phyloP scores from a whole-genome alignment of 2,797 vertebrate genomes.

The Smutsia temminckii region DNA sequence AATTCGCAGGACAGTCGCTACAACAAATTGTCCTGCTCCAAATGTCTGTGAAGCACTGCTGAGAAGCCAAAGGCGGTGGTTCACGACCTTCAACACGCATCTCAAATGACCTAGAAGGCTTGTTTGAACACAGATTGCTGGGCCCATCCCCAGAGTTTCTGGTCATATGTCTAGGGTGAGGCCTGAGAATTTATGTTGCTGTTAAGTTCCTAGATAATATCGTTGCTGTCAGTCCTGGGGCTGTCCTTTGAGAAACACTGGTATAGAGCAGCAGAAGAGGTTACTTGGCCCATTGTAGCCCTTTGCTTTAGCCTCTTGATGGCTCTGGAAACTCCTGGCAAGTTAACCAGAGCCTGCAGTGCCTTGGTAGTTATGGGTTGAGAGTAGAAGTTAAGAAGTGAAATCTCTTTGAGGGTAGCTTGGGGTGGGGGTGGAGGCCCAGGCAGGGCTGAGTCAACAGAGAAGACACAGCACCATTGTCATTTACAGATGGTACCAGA shows the following conservation, averaged over 20 bases:
- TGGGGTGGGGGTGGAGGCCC: neutral
- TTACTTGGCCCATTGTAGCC: neutral
- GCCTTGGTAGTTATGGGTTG: neutral
- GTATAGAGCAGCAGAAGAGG: neutral
- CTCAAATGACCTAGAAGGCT: neutral
- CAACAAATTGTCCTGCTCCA: neutral
- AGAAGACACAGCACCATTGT: slow-evolving; percentile 67
- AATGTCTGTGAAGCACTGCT: neutral
- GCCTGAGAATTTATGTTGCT: neutral
- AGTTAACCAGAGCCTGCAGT: neutral
- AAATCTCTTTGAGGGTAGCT: neutral
- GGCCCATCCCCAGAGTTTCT: neutral
- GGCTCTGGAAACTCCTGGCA: slow-evolving; percentile 6
- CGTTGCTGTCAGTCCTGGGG: neutral
- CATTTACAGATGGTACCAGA: slow-evolving; percentile 80
- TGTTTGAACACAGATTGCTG: neutral
- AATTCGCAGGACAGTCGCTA: neutral
- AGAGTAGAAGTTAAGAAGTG: neutral
- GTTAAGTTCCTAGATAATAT: neutral
- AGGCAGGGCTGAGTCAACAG: slow-evolving; percentile 23
- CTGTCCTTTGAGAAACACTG: neutral
- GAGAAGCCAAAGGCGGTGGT: neutral
- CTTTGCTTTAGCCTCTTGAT: neutral
- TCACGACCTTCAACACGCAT: neutral
- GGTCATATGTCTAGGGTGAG: neutral